Evolutionary conservation across 1,140 invertebrate genomes (phyloP), one percentile per base, ranked within the genome.

Genomic region (Platyscapa corneri): DNA sequence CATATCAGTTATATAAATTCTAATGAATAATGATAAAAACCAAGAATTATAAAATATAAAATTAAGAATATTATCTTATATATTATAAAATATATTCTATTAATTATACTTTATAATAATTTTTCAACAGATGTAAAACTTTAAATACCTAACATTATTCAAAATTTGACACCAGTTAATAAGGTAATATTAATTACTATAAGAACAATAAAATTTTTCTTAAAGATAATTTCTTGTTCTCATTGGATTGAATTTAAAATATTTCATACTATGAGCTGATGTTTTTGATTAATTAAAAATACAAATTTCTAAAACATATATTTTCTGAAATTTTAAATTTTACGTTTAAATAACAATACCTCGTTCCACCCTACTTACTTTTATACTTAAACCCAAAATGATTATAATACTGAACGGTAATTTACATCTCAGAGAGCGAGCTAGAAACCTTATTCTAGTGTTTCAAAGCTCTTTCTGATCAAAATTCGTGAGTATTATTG

Each of bases 381-480:
- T 74, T 42, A 16, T 74, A 77, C 34, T 53, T 34, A 77, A 77
- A 46, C 12, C 30, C n/a, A 12, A 77, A 77, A 53, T 77, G 14
- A 16, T 53, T 53, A 5, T 34, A 16, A 53, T 77, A 20, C 30
- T 77, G 0, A 37, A 77, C 23, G 49, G 30, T 6, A 53, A 49
- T 77, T 77, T 77, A 37, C 16, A 56, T 77, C 18, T 27, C 10
- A 34, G 7, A 30, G 37, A 60, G 74, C 53, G 56, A 77, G 18
- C 74, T 77, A 83, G 39, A 77, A 77, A 83, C 60, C 82, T 60
- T 30, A 60, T 83, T 83, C 14, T 77, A 42, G 39, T 60, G 42
- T 76, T 75, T 67, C 20, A 60, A 32, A 37, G 18, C 39, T 56
- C 37, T n/a, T 23, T 27, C 1, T 32, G 23, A 74, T 70, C 37